A percentile compares a stretch with the other conserved stretches of the same genome.
phyloP scores from a whole-genome alignment of 2,888 invertebrate genomes.

The Agonopterix arenella region DNA sequence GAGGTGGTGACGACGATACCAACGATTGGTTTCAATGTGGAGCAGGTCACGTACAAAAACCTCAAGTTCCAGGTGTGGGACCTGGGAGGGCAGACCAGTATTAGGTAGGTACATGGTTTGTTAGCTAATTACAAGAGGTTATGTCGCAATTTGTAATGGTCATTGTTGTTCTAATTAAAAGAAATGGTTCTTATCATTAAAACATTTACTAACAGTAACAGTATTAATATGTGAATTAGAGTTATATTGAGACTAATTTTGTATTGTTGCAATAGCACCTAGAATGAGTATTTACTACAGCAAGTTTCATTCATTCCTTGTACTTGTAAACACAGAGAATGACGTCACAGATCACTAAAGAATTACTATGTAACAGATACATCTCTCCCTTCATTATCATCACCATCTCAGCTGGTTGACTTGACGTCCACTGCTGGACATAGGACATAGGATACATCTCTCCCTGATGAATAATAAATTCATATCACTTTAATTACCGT shows the following conservation, averaged over 20 bases:
- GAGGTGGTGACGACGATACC: conserved; percentile 99
- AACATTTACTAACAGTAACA: not conserved
- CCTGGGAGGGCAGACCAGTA: conserved; percentile 98
- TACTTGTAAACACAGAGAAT: no score
- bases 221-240: not conserved
- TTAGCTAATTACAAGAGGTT: conserved; percentile 12
- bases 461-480: no score
- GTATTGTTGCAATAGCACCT: no score
- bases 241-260: not conserved
- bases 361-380: no score
- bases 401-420: no score
- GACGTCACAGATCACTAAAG: no score
- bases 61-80: conserved; percentile 99
- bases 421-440: no score
- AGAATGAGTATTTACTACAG: no score
- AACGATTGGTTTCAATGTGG: conserved; percentile 99
- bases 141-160: conserved; percentile 23
- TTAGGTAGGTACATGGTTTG: conserved; percentile 80
- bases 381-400: no score
- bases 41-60: conserved; percentile 99
- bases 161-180: conserved; percentile 3
- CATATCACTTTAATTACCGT: no score
- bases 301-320: no score
- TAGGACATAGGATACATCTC: no score
- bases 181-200: not conserved